phyloP scores from a whole-genome alignment of 2,888 invertebrate species.

The Athripsodes cinereus region DNA sequence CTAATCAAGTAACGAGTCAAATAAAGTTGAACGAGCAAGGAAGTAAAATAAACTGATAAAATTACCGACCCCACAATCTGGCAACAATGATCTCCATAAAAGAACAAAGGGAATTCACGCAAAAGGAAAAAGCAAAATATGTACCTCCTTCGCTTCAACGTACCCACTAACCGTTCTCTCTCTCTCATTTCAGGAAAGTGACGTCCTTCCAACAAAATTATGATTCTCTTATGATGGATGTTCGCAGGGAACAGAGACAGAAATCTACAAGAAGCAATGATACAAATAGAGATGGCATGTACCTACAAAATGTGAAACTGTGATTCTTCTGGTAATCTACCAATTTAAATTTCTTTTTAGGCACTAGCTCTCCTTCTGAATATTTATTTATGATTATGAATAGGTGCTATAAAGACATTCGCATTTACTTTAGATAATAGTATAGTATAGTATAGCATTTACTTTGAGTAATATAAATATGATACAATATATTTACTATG shows the following conservation, averaged over 20 bases:
- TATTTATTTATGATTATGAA: no score
- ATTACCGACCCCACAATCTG: background rate
- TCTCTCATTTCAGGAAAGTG: conserved; percentile 3
- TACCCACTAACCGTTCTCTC: background rate
- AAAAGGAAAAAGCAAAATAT: conserved; percentile 6
- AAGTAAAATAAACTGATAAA: background rate
- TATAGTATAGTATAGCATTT: no score
- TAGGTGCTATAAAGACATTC: no score
- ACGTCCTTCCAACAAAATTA: conserved; percentile 3
- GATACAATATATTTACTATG: no score
- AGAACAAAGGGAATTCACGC: conserved; percentile 5
- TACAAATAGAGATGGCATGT: no score
- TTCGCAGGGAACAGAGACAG: background rate
- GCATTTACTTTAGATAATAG: no score
- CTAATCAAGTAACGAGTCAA: background rate
- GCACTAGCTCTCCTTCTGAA: no score
- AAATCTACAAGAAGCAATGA: background rate
- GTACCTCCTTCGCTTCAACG: background rate
- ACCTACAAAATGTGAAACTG: no score
- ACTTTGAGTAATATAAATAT: no score
- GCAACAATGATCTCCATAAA: conserved; percentile 2
- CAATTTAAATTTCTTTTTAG: no score
- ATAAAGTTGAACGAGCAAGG: background rate
- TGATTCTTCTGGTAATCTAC: no score
- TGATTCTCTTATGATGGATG: conserved; percentile 15